A percentile compares a stretch with the other conserved stretches of the same genome.
Conservation (phyloP, 2,888 invertebrate genomes). For the Xylocampa areola region DNA sequence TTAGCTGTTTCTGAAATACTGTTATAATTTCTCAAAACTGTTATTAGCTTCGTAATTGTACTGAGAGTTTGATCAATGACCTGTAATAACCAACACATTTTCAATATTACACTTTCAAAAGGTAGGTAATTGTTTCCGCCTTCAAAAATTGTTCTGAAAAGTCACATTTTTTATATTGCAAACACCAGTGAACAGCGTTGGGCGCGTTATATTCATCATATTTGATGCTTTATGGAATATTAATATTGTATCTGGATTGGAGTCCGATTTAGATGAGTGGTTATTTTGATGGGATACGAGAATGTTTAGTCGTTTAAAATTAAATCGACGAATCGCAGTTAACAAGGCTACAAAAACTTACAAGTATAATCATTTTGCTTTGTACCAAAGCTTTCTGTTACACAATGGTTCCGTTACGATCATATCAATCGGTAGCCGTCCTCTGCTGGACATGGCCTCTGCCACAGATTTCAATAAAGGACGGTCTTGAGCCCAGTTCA, state of each 20-base stretch:
- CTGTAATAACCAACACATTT: constrained; percentile 55
- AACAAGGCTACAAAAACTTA: no score
- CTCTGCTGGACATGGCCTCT: no score
- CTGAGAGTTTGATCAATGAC: constrained; percentile 41
- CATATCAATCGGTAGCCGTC: no score
- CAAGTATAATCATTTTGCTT: no score
- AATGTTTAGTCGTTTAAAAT: no score
- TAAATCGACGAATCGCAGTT: no score
- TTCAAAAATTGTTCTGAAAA: constrained; percentile 70
- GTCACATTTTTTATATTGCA: constrained; percentile 74
- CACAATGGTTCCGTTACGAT: no score
- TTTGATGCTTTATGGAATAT: constrained; percentile 31
- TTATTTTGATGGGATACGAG: no score
- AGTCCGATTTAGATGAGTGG: not conserved
- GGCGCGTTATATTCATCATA: constrained; percentile 41
- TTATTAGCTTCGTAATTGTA: not conserved
- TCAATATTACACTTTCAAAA: constrained; percentile 62
- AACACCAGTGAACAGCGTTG: constrained; percentile 59
- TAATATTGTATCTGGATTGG: not conserved
- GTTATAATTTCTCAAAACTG: not conserved
- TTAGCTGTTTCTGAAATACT: not conserved
- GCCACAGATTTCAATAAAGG: no score
- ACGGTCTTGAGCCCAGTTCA: no score
- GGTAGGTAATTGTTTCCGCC: constrained; percentile 71
- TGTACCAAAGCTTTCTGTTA: no score